Percentiles rank a stretch among this genome's conserved stretches.
phyloP scores from a whole-genome alignment of 1,140 invertebrate genomes.

The Stegodyphus dumicola region DNA sequence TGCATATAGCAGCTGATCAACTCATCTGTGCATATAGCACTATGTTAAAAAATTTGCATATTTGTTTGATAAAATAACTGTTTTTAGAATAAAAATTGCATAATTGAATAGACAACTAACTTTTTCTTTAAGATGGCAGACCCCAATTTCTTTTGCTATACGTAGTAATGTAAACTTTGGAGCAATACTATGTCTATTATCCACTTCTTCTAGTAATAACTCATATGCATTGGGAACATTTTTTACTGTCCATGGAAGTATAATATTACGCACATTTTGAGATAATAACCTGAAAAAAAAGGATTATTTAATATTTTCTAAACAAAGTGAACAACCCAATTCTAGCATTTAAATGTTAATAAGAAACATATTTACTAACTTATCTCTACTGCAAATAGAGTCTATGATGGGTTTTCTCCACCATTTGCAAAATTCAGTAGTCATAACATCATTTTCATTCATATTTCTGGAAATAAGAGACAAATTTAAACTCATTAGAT shows the following conservation, averaged over 20 bases:
- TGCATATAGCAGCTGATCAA: too few species aligned
- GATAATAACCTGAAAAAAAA: not conserved
- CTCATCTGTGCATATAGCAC: too few species aligned
- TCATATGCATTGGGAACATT: slow-evolving; percentile 29
- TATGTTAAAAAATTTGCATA: too few species aligned
- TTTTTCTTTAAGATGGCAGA: not conserved
- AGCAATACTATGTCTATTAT: not conserved
- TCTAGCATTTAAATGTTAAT: too few species aligned
- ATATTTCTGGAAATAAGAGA: not conserved
- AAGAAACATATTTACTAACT: slow-evolving; percentile 14
- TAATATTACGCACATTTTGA: slow-evolving; percentile 32
- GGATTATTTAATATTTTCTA: too few species aligned
- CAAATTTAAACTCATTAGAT: not conserved
- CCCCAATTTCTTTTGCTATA: slow-evolving; percentile 18
- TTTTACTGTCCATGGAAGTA: slow-evolving; percentile 38
- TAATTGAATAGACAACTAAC: not conserved
- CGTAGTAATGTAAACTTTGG: slow-evolving; percentile 2
- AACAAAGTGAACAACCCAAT: too few species aligned
- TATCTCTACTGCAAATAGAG: slow-evolving; percentile 6
- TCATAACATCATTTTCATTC: not conserved
- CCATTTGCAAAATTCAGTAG: slow-evolving; percentile 19
- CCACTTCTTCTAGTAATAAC: slow-evolving; percentile 5
- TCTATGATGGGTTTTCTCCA: slow-evolving; percentile 14
- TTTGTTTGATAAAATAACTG: not conserved
- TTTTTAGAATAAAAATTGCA: not conserved